phyloP scores from a whole-genome alignment of 2,113 vertebrate species.

The Anhinga anhinga region DNA sequence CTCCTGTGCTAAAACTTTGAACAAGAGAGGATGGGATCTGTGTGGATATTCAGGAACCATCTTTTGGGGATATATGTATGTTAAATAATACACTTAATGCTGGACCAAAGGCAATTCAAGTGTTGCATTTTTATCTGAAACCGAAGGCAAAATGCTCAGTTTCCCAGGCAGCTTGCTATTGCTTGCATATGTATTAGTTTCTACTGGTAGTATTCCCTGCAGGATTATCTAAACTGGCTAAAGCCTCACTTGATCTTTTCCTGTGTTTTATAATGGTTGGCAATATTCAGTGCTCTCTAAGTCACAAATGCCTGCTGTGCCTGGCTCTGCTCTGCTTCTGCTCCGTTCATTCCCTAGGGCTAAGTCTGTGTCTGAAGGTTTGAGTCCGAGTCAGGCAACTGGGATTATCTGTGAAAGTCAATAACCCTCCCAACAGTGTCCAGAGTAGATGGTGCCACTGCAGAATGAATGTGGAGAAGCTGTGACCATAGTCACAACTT shows the following conservation, averaged over 20 bases:
- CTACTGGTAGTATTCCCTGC: neutral
- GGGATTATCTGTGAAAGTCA: neutral
- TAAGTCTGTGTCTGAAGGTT: neutral
- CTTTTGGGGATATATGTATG: neutral
- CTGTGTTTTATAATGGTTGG: neutral
- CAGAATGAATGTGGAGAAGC: neutral
- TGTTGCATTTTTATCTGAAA: neutral
- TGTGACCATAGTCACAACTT: neutral
- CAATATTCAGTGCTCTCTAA: constrained; percentile 2
- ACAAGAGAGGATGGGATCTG: neutral
- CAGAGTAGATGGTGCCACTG: neutral
- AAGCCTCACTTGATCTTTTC: neutral
- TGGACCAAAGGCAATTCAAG: neutral
- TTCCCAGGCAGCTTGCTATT: neutral
- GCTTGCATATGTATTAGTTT: constrained; percentile 32
- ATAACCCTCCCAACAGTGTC: neutral
- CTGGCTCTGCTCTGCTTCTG: neutral
- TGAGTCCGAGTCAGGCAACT: neutral
- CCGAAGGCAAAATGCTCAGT: neutral
- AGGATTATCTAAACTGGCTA: neutral
- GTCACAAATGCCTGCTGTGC: neutral
- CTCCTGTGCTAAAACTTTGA: neutral
- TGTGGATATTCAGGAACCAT: neutral
- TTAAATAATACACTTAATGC: neutral
- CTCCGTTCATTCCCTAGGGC: neutral